These are phyloP conservation scores for Sinelater perroti DNA, from an alignment of 2,888 invertebrate species.

Conservation along the genomic window DNA sequence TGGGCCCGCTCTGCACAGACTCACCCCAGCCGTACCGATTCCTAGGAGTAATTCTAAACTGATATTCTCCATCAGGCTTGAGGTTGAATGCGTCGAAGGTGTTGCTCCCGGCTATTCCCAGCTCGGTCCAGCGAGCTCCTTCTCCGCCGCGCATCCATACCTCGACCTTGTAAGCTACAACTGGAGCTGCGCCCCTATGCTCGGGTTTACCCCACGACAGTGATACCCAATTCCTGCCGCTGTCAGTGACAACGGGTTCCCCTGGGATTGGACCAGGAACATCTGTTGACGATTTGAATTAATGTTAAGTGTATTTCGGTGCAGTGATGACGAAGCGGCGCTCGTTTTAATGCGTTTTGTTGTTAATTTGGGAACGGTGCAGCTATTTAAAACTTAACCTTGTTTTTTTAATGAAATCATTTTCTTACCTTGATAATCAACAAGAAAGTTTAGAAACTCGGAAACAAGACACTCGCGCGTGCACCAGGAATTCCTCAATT, in stretches of 20 bases:
- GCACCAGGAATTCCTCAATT: conserved; percentile 52
- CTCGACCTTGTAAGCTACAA: conserved; percentile 84
- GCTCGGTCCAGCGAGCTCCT: conserved; percentile 82
- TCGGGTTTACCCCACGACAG: conserved; percentile 84
- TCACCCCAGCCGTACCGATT: conserved; percentile 93
- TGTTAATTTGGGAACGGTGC: conserved; percentile 18
- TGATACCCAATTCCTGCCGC: conserved; percentile 85
- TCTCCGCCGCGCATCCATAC: conserved; percentile 82
- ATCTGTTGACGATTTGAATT: conserved; percentile 64
- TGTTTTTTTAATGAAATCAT: not conserved
- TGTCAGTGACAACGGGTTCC: conserved; percentile 79
- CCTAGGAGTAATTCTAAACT: conserved; percentile 86
- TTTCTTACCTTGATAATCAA: conserved; percentile 63
- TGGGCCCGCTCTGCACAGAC: conserved; percentile 70
- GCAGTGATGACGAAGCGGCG: not conserved
- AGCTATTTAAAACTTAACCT: conserved; percentile 15
- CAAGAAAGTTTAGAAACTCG: conserved; percentile 62
- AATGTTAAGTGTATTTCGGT: conserved; percentile 3
- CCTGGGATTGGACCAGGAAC: conserved; percentile 82
- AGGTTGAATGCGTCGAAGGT: conserved; percentile 86
- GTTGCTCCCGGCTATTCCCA: conserved; percentile 82
- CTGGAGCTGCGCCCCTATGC: conserved; percentile 74
- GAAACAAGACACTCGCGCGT: conserved; percentile 56
- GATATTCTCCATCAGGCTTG: conserved; percentile 80
- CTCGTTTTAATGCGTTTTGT: conserved; percentile 8